Evolutionary conservation across 2,797 vertebrate species (phyloP).

Genomic region (Rhincodon typus): DNA sequence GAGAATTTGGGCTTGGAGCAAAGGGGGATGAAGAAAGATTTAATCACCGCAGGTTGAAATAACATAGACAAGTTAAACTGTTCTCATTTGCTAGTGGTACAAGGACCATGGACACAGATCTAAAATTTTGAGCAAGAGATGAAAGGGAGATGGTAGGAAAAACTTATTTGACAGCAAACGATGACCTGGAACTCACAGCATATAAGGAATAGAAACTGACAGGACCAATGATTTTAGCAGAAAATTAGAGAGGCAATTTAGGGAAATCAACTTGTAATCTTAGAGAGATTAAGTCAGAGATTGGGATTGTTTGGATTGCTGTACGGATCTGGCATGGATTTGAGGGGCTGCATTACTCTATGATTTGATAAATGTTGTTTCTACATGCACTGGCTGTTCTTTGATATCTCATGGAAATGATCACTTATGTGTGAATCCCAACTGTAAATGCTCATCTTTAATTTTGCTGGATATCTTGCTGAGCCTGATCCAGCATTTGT

Average conservation of each 20-base stretch:
- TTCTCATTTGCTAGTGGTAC: too few species aligned
- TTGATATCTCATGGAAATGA: background rate
- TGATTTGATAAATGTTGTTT: background rate
- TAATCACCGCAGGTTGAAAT: too few species aligned
- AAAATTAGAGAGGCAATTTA: background rate
- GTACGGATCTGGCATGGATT: background rate
- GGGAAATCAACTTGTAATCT: background rate
- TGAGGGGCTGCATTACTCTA: background rate
- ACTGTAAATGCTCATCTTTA: background rate
- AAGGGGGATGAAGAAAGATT: too few species aligned
- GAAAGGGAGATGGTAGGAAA: too few species aligned
- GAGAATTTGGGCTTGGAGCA: too few species aligned
- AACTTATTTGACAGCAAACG: too few species aligned
- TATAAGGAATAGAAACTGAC: background rate
- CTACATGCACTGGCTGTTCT: background rate
- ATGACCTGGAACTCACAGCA: background rate
- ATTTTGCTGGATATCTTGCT: background rate
- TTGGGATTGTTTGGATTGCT: background rate
- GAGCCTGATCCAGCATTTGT: background rate
- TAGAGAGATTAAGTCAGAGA: background rate
- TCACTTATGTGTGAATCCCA: background rate
- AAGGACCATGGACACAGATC: too few species aligned
- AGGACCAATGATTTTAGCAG: background rate
- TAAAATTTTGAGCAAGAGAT: too few species aligned
- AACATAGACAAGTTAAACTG: too few species aligned